phyloP scores from a whole-genome alignment of 2,113 vertebrate genomes.

The Plotosus lineatus region DNA sequence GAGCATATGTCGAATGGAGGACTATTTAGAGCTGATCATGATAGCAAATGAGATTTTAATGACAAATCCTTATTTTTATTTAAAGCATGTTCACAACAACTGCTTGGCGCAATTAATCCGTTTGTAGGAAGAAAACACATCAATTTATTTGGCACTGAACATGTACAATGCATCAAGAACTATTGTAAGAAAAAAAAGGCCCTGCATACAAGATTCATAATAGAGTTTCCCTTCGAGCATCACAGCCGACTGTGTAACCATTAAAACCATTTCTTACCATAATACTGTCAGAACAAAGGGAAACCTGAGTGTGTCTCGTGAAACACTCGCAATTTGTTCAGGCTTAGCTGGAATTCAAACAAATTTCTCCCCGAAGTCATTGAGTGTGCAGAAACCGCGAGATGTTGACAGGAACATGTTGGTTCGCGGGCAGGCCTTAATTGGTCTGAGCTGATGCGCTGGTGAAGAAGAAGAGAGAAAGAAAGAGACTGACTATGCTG shows the following conservation, averaged over 20 bases:
- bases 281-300: slow-evolving; percentile 61
- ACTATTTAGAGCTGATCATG: background rate
- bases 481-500: slow-evolving; percentile 50
- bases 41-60: background rate
- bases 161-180: slow-evolving; percentile 51
- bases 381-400: slow-evolving; percentile 61
- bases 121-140: slow-evolving; percentile 26
- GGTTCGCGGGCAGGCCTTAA: slow-evolving; percentile 71
- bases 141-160: slow-evolving; percentile 51
- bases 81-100: slow-evolving; percentile 54
- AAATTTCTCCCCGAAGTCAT: slow-evolving; percentile 67
- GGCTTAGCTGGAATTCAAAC: slow-evolving; percentile 69
- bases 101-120: slow-evolving; percentile 62
- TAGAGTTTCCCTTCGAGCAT: slow-evolving; percentile 46
- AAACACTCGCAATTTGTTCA: slow-evolving; percentile 68
- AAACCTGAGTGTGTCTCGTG: slow-evolving; percentile 60
- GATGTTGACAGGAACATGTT: slow-evolving; percentile 71
- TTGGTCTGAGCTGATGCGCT: slow-evolving; percentile 66
- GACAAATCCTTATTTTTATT: slow-evolving; percentile 21
- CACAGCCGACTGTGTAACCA: slow-evolving; percentile 51
- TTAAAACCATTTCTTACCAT: slow-evolving; percentile 64
- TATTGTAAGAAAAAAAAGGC: slow-evolving; percentile 41
- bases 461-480: slow-evolving; percentile 40
- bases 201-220: slow-evolving; percentile 49
- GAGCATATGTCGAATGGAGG: background rate